phyloP scores from a whole-genome alignment of 2,888 invertebrate genomes.

The Sarcophaga caerulescens region DNA sequence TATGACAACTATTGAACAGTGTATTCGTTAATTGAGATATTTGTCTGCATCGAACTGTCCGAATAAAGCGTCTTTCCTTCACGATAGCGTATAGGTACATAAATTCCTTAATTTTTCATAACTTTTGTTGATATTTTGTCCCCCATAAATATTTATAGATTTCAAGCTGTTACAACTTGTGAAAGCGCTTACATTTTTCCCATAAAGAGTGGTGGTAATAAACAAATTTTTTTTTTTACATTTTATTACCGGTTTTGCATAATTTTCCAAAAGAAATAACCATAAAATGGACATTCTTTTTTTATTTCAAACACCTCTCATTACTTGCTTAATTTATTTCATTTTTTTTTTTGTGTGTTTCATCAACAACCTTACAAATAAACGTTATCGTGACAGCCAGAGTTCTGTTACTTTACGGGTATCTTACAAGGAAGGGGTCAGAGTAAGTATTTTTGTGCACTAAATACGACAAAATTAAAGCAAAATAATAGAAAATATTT shows the following conservation, averaged over 20 bases:
- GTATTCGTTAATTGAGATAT: no score
- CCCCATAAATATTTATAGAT: no score
- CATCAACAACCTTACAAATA: slow-evolving; percentile 36
- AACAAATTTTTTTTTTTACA: not conserved
- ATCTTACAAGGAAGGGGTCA: slow-evolving; percentile 18
- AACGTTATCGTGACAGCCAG: slow-evolving; percentile 43
- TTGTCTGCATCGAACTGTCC: no score
- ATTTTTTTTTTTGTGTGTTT: slow-evolving; percentile 7
- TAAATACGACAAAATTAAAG: slow-evolving; percentile 6
- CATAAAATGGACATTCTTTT: slow-evolving; percentile 30
- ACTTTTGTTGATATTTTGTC: no score
- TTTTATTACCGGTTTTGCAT: slow-evolving; percentile 39
- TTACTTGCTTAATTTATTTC: slow-evolving; percentile 36
- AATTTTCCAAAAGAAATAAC: slow-evolving; percentile 44
- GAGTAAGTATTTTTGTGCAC: not conserved
- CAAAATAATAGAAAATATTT: slow-evolving; percentile 27
- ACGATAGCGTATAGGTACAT: no score
- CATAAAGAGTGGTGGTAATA: no score
- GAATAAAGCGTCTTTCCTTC: no score
- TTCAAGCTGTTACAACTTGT: no score
- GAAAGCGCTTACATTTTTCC: no score
- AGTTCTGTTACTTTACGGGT: slow-evolving; percentile 31
- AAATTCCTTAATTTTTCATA: no score
- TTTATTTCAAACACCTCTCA: slow-evolving; percentile 39
- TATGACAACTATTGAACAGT: no score